These are phyloP conservation scores for Miniopterus natalensis DNA, from an alignment of 2,113 vertebrate species.

Conservation along the genomic window DNA sequence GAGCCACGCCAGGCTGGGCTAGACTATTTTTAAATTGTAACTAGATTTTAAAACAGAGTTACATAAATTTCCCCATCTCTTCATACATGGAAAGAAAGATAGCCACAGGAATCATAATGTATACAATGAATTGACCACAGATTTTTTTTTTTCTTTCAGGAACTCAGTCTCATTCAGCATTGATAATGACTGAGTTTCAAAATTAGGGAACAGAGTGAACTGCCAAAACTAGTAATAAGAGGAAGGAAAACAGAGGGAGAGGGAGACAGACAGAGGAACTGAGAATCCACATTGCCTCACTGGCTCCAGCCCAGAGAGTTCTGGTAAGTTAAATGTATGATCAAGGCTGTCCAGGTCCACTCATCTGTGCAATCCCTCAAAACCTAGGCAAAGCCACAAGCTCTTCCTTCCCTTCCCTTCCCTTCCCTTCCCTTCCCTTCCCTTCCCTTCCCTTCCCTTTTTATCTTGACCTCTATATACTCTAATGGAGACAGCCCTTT, in stretches of 20 bases:
- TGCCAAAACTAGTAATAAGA: background rate
- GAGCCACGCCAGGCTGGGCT: too few species aligned
- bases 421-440: too few species aligned
- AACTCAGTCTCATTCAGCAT: background rate
- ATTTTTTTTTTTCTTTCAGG: slow-evolving; percentile 50
- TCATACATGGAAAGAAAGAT: background rate
- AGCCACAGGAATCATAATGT: slow-evolving; percentile 24
- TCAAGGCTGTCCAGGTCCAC: background rate
- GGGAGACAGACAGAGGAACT: background rate
- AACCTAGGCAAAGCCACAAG: background rate
- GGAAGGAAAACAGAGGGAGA: background rate
- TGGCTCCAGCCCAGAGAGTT: background rate
- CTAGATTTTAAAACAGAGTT: slow-evolving; percentile 50
- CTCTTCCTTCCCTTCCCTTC: background rate
- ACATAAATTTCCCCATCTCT: background rate
- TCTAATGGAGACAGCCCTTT: background rate
- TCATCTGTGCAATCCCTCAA: background rate
- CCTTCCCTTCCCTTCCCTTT: too few species aligned
- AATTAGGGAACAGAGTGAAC: background rate
- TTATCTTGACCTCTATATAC: background rate
- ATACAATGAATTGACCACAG: background rate
- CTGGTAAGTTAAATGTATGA: background rate
- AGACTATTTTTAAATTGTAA: slow-evolving; percentile 51
- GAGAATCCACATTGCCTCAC: background rate
- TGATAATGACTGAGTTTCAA: slow-evolving; percentile 33